Conservation (phyloP, 2,113 vertebrate species). For the Atlantisia rogersi region DNA sequence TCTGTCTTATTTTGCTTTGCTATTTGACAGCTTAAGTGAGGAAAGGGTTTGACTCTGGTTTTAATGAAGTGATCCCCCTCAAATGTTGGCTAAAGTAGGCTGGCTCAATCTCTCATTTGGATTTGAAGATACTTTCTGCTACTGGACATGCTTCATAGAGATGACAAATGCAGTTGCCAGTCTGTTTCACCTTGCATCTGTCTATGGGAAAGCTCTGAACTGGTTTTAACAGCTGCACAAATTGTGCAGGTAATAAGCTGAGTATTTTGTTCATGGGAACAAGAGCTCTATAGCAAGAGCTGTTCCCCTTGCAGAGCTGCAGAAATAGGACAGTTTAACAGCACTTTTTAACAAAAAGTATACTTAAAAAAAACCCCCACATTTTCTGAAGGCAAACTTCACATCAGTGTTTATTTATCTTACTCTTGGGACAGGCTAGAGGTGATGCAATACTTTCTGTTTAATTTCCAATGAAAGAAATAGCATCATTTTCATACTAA, state of each 20-base stretch:
- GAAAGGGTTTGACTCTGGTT: background rate
- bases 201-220: background rate
- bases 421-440: background rate
- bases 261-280: background rate
- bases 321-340: background rate
- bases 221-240: background rate
- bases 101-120: background rate
- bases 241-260: background rate
- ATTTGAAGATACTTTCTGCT: background rate
- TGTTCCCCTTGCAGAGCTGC: background rate
- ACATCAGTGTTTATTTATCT: background rate
- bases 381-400: background rate
- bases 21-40: background rate
- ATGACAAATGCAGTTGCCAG: background rate
- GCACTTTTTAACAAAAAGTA: background rate
- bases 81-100: background rate
- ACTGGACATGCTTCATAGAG: background rate
- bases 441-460: background rate
- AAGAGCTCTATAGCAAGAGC: background rate
- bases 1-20: background rate
- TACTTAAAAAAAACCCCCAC: background rate
- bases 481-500: background rate
- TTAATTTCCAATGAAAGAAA: background rate
- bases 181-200: background rate
- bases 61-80: background rate